Evolutionary conservation across 2,888 invertebrate genomes (phyloP), one percentile per base, ranked within the genome.

Genomic region (Isoperla grammatica): DNA sequence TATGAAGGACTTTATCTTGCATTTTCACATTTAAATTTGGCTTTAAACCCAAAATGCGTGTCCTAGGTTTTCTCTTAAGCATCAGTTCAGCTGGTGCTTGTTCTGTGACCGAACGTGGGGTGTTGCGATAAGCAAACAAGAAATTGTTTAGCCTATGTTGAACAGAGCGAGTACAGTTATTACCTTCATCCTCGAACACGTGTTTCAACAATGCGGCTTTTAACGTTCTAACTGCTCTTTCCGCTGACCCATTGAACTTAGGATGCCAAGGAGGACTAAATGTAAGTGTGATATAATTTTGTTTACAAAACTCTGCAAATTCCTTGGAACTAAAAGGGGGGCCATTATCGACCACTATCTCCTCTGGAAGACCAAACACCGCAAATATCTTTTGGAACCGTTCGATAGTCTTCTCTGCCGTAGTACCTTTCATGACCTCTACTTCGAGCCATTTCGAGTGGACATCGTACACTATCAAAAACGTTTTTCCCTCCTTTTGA

Each of bases 361-460:
- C 59, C 8, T 42, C 22, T 11, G 65, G 66, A 2, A 67, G 20
- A 8, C 66, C 64, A 60, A 60, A 65, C 19, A 61, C 55, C 3
- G 60, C 39, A 29, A 65, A 63, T 49, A 50, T 62, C 5, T 62
- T 58, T 22, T 58, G 48, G 4, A 68, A 55, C 19, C 53, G 49
- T 19, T 54, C 19, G 2, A 65, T 60, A 1, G 66, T 65, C 2
- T 8, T 20, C 39, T 46, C 43, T 1, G 64, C 56, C 35, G 64
- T 62, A 0, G 59, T 65, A 13, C 19, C 56, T 2, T 6, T 20
- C 66, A 68, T 67, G 8, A 61, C 57, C 15, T 56, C 57, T 1
- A 69, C 60, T 49, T 69, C 67, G 0, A 66, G 59, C 67, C 66
- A 67, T 48, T 67, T 66, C 1, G 60, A 62, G 39, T 58, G 64